Percentiles rank a stretch among this genome's conserved stretches.
phyloP scores from a whole-genome alignment of 2,797 vertebrate genomes.

The Moxostoma hubbsi region DNA sequence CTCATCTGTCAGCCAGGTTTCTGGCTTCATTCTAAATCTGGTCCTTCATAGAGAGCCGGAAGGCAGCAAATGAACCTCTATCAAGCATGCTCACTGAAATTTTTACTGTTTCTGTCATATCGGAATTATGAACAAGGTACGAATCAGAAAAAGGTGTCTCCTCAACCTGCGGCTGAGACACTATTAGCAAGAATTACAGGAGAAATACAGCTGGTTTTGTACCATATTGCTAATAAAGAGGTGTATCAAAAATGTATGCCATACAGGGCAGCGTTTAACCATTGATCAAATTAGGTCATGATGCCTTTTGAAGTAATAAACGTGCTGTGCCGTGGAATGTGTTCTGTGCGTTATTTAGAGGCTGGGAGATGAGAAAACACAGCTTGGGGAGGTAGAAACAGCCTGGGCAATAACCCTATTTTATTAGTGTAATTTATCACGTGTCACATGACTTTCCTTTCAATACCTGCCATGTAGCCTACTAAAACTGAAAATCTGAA shows the following conservation, averaged over 20 bases:
- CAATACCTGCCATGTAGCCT: background rate
- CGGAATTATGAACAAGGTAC: slow-evolving; percentile 21
- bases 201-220: background rate
- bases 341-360: slow-evolving; percentile 45
- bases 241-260: slow-evolving; percentile 47
- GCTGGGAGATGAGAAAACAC: slow-evolving; percentile 43
- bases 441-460: slow-evolving; percentile 35
- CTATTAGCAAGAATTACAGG: slow-evolving; percentile 17
- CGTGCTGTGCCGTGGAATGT: slow-evolving; percentile 19
- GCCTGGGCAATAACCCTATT: slow-evolving; percentile 53
- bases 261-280: slow-evolving; percentile 40
- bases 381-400: slow-evolving; percentile 44
- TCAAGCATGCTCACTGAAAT: slow-evolving; percentile 76
- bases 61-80: slow-evolving; percentile 73
- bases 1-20: slow-evolving; percentile 77
- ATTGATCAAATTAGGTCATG: slow-evolving; percentile 31
- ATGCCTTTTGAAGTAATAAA: slow-evolving; percentile 28
- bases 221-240: slow-evolving; percentile 37
- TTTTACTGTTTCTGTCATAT: slow-evolving; percentile 62
- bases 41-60: slow-evolving; percentile 70
- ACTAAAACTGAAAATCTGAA: background rate
- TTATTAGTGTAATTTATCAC: slow-evolving; percentile 60
- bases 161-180: slow-evolving; percentile 24
- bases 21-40: slow-evolving; percentile 67
- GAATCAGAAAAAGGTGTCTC: slow-evolving; percentile 27